Conservation (phyloP, 2,797 vertebrate genomes). For the Craterocephalus amniculus region DNA sequence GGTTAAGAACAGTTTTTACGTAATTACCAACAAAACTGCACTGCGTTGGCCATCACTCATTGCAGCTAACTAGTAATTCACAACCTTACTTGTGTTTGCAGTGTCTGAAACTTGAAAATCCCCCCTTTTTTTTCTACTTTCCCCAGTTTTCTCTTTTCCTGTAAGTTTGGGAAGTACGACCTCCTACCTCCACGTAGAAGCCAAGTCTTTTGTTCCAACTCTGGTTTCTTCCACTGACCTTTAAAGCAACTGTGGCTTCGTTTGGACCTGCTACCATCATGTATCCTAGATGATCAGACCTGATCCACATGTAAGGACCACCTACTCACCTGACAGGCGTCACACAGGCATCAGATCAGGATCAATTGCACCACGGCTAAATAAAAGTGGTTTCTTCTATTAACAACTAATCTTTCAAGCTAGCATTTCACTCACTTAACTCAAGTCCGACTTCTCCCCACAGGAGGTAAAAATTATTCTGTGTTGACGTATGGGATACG, state of each 20-base stretch:
- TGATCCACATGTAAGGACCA: no score
- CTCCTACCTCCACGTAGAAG: neutral
- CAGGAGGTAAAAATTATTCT: slow-evolving; percentile 6
- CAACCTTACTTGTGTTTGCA: no score
- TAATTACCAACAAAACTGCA: no score
- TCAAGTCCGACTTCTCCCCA: neutral
- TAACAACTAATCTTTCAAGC: neutral
- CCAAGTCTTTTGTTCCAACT: no score
- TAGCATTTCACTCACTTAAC: neutral
- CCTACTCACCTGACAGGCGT: no score
- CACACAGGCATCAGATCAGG: neutral
- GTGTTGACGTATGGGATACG: slow-evolving; percentile 12
- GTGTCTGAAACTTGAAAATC: neutral
- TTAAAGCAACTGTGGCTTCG: neutral
- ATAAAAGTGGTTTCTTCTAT: neutral
- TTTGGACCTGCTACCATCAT: neutral
- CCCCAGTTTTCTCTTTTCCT: no score
- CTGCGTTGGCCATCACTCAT: no score
- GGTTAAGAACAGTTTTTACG: no score
- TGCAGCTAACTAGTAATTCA: no score
- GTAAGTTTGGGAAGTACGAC: no score
- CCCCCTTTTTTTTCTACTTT: neutral
- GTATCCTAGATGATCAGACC: neutral
- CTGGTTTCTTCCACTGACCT: neutral
- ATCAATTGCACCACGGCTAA: neutral